Evolutionary conservation across 35 echinoderm and acorn worm genomes (phyloP), one percentile per base, ranked within the genome.

Genomic region (Eucidaris tribuloides): DNA sequence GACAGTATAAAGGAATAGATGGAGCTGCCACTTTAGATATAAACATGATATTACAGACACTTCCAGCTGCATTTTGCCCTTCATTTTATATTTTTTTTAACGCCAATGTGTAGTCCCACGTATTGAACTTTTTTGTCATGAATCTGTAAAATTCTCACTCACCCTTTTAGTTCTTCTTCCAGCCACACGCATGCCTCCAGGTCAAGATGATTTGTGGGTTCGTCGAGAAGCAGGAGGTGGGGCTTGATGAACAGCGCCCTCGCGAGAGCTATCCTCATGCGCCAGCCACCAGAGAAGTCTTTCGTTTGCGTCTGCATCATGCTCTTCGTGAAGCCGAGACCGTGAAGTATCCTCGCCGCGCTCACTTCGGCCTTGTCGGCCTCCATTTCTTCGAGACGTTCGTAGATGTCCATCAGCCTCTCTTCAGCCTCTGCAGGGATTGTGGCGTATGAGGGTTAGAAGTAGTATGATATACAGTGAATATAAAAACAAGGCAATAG

Each of bases 241-340:
- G 96, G 96, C 57, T 90, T 93, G 37, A 99, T 87, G 49, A 86
- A 99, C 9, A 99, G 90, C 36, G 91, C 96, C 96, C 96, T 99
- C 39, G 96, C 90, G 2, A 99, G 81, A 14, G 96, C 87, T 52
- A 99, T 99, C 37, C 96, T 83, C 90, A 99, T 99, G 35, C 96
- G 65, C 96, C 96, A 99, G 31, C 96, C 96, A 37, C 96, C 96
- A 30, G 96, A 99, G 65, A 99, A 99, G 83, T 99, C 90, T 74
- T 84, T 93, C 0, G 86, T 93, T 60, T 93, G 86, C 31, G 86
- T 99, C 20, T 99, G 83, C 87, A 90, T 85, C 96, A 99, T 99
- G 23, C 66, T 79, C 13, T 89, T 84, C 5, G 77, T 93, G 46
- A 99, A 99, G 52, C 90, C 96, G 0, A 99, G 72, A 90, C 96